phyloP scores from a whole-genome alignment of 2,113 vertebrate genomes.

The Ptilonorhynchus violaceus region DNA sequence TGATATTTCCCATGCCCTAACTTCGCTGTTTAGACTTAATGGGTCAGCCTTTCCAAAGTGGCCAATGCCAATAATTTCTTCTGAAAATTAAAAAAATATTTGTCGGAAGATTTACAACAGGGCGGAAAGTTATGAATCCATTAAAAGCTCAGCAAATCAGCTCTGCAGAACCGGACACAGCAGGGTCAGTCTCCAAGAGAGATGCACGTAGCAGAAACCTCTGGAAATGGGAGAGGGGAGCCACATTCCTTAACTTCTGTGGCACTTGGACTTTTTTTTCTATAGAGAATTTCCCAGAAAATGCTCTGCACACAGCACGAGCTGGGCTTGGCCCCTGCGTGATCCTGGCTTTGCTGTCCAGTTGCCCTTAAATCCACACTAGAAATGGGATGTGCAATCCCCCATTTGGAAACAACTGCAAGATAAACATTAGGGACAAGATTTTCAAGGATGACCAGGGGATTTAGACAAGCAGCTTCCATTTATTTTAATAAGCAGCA shows the following conservation, averaged over 20 bases:
- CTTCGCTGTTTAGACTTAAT: not conserved
- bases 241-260: not conserved
- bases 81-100: not conserved
- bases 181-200: not conserved
- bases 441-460: not conserved
- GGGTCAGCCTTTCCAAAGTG: conserved; percentile 33
- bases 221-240: not conserved
- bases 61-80: not conserved
- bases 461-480: not conserved
- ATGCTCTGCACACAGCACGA: not conserved
- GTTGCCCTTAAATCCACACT: not conserved
- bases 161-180: not conserved
- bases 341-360: not conserved
- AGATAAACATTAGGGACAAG: not conserved
- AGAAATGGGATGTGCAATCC: not conserved
- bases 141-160: not conserved
- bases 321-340: not conserved
- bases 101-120: not conserved
- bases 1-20: conserved; percentile 50
- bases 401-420: not conserved
- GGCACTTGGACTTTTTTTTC: not conserved
- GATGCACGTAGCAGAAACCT: not conserved
- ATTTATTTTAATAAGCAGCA: not conserved
- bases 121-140: not conserved
- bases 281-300: not conserved